Evolutionary conservation across 2,113 vertebrate species (phyloP), one percentile per base, ranked within the genome.

Genomic region (Salvelinus alpinus): DNA sequence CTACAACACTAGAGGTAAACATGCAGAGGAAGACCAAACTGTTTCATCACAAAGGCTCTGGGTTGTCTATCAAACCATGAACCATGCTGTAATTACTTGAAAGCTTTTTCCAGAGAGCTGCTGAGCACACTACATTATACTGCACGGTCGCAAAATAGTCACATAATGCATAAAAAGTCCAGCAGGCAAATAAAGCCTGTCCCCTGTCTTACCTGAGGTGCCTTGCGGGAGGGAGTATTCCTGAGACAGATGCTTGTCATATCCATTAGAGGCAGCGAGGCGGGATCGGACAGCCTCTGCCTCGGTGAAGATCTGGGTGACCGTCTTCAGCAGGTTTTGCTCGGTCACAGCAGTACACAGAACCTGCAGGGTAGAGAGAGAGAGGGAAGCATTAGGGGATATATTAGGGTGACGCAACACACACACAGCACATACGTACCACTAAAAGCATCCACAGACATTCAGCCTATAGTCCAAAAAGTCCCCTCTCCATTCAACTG

Each of bases 301-400:
- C 0, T 96, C 94, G 0, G 83, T 92, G 88, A 99, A 98, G 72
- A 99, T 95, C 86, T 95, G 93, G 77, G 95, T 94, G 90, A 97
- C 88, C 0, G 94, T 96, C 89, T 97, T 97, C 73, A 99, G 90
- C 54, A 99, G 88, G 57, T 93, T 93, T 80, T 98, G 96, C 76
- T 97, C 96, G 27, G 94, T 85, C 77, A 98, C 95, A 0, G 97
- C 97, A 0, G 92, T 29, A 66, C 96, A 98, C 62, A 99, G 88
- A 0, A 90, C 95, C 98, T 99, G 74, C 5, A 70, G 31, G 73
- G 62, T 5, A 18, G 8, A 25, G 66, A 16, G 27, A 25, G 54
- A 20, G 66, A 16, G 44, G 11, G 47, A 22, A 25, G 7, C 2
- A 16, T 57, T 3, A 59, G 20, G 27, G 6, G 51, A 25, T 13